Percentiles rank a stretch among this genome's conserved stretches.
Evolutionary conservation across 1,140 invertebrate genomes (phyloP).

Genomic region (Papilio glaucus): DNA sequence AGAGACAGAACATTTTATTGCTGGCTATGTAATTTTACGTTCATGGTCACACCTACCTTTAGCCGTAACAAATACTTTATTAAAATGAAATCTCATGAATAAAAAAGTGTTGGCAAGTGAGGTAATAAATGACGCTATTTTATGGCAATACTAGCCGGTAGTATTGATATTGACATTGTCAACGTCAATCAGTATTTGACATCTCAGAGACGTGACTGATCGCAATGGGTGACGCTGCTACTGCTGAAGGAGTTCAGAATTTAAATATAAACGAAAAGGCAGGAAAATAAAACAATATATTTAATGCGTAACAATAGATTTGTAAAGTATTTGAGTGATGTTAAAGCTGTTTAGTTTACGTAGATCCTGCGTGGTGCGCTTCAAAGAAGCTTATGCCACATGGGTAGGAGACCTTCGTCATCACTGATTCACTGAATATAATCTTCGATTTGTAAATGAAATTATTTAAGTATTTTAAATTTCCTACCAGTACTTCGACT

Average conservation of each 20-base stretch:
- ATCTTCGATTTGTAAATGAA: background rate
- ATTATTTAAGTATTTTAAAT: background rate
- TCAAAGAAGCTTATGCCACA: constrained; percentile 82
- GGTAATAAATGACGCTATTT: too few species aligned
- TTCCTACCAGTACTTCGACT: background rate
- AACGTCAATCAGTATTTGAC: constrained; percentile 32
- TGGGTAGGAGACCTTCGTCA: constrained; percentile 82
- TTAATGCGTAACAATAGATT: constrained; percentile 61
- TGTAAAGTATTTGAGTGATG: constrained; percentile 67
- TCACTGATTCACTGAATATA: constrained; percentile 44
- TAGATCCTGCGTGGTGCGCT: constrained; percentile 78
- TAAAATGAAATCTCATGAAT: too few species aligned
- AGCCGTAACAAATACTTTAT: too few species aligned
- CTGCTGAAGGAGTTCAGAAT: constrained; percentile 83
- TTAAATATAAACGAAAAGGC: constrained; percentile 87
- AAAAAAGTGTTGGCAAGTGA: too few species aligned
- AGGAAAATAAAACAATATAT: constrained; percentile 83
- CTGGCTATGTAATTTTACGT: too few species aligned
- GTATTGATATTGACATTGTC: too few species aligned
- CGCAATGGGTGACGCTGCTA: constrained; percentile 83
- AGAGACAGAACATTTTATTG: too few species aligned
- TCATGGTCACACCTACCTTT: too few species aligned
- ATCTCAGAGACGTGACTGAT: constrained; percentile 44
- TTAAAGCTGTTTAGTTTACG: constrained; percentile 83
- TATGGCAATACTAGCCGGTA: too few species aligned